These are phyloP conservation scores for Luperina nickerlii DNA, from an alignment of 2,888 invertebrate genomes.

Conservation along the genomic window DNA sequence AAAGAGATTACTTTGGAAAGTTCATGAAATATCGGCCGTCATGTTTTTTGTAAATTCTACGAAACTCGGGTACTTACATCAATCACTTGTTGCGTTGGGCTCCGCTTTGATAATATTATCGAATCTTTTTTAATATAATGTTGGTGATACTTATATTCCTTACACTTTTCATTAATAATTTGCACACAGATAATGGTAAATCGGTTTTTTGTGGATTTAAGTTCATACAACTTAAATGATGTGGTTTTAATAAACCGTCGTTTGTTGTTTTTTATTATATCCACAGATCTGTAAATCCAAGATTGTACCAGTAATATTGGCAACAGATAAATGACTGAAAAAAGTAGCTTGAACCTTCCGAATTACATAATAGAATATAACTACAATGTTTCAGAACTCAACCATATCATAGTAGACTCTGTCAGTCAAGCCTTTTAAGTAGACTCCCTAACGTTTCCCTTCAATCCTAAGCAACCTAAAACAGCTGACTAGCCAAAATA, in stretches of 20 bases:
- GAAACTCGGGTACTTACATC: constrained; percentile 45
- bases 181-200: neutral
- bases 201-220: neutral
- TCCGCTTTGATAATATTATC: constrained; percentile 26
- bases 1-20: constrained; percentile 22
- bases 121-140: constrained; percentile 18
- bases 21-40: constrained; percentile 23
- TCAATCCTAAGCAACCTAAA: neutral
- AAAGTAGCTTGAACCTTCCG: neutral
- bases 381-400: neutral
- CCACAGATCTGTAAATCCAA: neutral
- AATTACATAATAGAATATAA: no score
- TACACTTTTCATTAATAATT: constrained; percentile 12
- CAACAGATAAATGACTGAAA: neutral
- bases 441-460: neutral
- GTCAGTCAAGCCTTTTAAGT: neutral
- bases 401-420: neutral
- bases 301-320: neutral
- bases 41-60: constrained; percentile 26
- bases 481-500: neutral
- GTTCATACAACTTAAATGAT: neutral
- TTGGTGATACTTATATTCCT: neutral
- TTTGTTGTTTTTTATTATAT: neutral
- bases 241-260: neutral
- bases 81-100: constrained; percentile 44